A percentile compares a stretch with the other conserved stretches of the same genome.
These are phyloP conservation scores for Noctua comes DNA, from an alignment of 2,888 invertebrate species.

Conservation along the genomic window DNA sequence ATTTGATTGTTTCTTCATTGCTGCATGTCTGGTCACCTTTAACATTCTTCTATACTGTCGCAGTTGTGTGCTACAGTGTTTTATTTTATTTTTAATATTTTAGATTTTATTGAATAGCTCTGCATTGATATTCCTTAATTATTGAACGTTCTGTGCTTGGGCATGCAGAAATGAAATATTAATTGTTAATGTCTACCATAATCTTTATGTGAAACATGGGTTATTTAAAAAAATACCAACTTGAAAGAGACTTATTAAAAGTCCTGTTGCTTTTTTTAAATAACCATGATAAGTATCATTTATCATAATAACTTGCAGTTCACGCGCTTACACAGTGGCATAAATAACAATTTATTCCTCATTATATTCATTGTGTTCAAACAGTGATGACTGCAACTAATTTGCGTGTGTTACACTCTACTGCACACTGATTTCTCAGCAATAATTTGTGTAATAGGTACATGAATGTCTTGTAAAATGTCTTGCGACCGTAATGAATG, in stretches of 20 bases:
- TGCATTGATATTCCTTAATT: conserved; percentile 82
- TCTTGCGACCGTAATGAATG: conserved; percentile 43
- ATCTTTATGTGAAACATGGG: conserved; percentile 71
- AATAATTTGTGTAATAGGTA: conserved; percentile 61
- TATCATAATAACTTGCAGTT: conserved; percentile 84
- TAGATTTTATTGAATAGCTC: conserved; percentile 76
- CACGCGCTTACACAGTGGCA: conserved; percentile 85
- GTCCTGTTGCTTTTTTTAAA: conserved; percentile 69
- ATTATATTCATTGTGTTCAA: conserved; percentile 65
- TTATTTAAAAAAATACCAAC: conserved; percentile 70
- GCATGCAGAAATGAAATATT: conserved; percentile 89
- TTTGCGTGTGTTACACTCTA: conserved; percentile 76
- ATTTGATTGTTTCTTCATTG: conserved; percentile 78
- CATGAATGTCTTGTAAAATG: conserved; percentile 56
- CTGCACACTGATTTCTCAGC: conserved; percentile 73
- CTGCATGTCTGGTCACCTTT: conserved; percentile 90
- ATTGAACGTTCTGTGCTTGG: conserved; percentile 87
- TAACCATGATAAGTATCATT: conserved; percentile 80
- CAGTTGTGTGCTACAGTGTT: conserved; percentile 79
- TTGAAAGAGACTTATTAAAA: not conserved
- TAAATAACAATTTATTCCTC: conserved; percentile 82
- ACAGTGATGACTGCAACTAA: conserved; percentile 67
- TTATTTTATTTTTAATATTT: conserved; percentile 75
- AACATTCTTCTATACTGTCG: conserved; percentile 75
- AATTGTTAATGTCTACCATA: conserved; percentile 78